Evolutionary conservation across 2,797 vertebrate genomes (phyloP).

Genomic region (Fistularia commersonii): DNA sequence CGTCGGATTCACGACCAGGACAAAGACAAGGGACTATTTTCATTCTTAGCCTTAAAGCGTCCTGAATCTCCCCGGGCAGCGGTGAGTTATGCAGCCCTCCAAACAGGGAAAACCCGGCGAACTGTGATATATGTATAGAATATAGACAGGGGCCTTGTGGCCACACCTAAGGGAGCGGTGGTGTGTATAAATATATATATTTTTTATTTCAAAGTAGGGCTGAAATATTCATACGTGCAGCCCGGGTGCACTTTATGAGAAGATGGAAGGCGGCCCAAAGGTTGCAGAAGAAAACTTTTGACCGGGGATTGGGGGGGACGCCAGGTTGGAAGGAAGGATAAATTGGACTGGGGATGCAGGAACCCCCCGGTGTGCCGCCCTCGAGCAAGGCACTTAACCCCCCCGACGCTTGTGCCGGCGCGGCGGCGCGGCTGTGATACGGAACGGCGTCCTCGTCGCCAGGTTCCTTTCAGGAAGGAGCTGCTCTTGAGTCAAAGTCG

Average conservation of each 20-base stretch:
- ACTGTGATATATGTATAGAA: slow-evolving; percentile 41
- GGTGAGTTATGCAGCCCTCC: slow-evolving; percentile 10
- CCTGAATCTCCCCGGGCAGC: slow-evolving; percentile 34
- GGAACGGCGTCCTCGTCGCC: too few relatives aligned
- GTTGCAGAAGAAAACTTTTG: slow-evolving; percentile 29
- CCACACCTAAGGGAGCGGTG: slow-evolving; percentile 33
- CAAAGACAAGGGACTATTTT: slow-evolving; percentile 41
- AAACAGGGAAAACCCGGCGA: slow-evolving; percentile 18
- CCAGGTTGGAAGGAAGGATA: slow-evolving; percentile 30
- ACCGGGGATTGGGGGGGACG: slow-evolving; percentile 17
- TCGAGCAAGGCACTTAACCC: slow-evolving; percentile 44
- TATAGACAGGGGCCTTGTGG: slow-evolving; percentile 25
- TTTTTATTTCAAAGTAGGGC: slow-evolving; percentile 23
- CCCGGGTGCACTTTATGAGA: slow-evolving; percentile 1
- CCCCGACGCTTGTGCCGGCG: background rate
- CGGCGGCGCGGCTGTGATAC: background rate
- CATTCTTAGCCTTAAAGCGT: slow-evolving; percentile 44
- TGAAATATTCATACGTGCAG: slow-evolving; percentile 14
- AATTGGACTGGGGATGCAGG: slow-evolving; percentile 43
- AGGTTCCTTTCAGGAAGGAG: too few relatives aligned
- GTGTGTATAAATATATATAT: slow-evolving; percentile 21
- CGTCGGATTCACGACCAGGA: slow-evolving; percentile 42
- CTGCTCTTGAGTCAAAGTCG: slow-evolving; percentile 18
- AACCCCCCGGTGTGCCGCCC: slow-evolving; percentile 35
- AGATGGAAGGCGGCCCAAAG: slow-evolving; percentile 21